Evolutionary conservation across 2,113 vertebrate species (phyloP).

Genomic region (Apaloderma vittatum): DNA sequence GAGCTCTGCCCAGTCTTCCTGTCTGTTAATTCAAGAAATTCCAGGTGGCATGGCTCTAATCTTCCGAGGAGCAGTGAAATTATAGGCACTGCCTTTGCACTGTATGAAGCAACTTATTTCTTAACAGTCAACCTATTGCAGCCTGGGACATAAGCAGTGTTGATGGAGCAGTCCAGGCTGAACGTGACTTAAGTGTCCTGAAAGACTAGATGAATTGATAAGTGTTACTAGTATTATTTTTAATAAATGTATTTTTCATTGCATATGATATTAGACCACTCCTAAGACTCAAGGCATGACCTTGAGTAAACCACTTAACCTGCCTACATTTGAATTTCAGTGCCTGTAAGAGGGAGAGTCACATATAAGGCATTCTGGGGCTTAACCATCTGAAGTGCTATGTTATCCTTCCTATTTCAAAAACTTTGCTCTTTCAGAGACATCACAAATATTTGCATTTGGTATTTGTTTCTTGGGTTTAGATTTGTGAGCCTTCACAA

Average conservation of each 20-base stretch:
- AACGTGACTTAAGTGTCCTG: background rate
- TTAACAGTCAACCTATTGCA: background rate
- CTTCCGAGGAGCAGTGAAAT: slow-evolving; percentile 14
- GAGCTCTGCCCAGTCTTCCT: background rate
- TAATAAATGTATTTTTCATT: background rate
- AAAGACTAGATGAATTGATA: background rate
- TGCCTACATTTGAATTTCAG: background rate
- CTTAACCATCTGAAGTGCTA: background rate
- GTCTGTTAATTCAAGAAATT: slow-evolving; percentile 35
- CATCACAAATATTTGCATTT: background rate
- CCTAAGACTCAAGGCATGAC: background rate
- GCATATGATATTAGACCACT: background rate
- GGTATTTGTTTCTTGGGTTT: background rate
- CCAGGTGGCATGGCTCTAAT: background rate
- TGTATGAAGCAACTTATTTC: background rate
- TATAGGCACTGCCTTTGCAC: background rate
- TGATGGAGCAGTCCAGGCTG: background rate
- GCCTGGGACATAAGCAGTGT: background rate
- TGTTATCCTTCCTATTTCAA: background rate
- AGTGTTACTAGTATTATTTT: background rate
- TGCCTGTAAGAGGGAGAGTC: background rate
- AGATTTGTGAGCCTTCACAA: background rate
- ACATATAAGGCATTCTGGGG: background rate
- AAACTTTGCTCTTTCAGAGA: slow-evolving; percentile 41
- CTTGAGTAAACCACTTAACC: background rate